Percentiles rank a stretch among this genome's conserved stretches.
Evolutionary conservation across 2,797 vertebrate genomes (phyloP).

Genomic region (Gallirallus australis): DNA sequence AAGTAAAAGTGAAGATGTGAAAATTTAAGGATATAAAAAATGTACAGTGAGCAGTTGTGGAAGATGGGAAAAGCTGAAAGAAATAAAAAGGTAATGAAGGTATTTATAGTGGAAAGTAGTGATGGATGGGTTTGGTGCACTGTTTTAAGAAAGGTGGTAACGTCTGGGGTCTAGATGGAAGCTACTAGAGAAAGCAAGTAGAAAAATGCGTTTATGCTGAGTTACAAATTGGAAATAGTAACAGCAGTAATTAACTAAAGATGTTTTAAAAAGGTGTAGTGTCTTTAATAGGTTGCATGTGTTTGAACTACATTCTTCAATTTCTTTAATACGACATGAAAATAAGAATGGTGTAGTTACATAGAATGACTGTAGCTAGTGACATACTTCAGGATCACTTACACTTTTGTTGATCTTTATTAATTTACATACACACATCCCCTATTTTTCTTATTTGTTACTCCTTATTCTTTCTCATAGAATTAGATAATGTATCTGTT

Average conservation of each 20-base stretch:
- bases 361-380: background rate
- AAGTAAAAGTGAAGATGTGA: background rate
- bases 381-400: background rate
- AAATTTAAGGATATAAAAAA: background rate
- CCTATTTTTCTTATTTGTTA: background rate
- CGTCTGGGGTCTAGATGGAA: background rate
- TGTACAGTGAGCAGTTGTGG: background rate
- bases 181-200: background rate
- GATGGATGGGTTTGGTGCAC: background rate
- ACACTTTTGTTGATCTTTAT: background rate
- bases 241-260: background rate
- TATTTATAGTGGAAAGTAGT: background rate
- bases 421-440: background rate
- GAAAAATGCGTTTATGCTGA: background rate
- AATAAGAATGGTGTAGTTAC: background rate
- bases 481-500: background rate
- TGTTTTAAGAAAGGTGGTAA: background rate
- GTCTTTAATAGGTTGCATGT: background rate
- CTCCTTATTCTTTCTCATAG: background rate
- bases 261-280: background rate
- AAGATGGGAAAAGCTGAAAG: background rate
- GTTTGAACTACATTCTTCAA: background rate
- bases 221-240: background rate
- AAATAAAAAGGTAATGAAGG: background rate
- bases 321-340: background rate